A percentile compares a stretch with the other conserved stretches of the same genome.
Evolutionary conservation across 2,797 vertebrate genomes (phyloP).

Genomic region (Phrynocephalus vlangalii): DNA sequence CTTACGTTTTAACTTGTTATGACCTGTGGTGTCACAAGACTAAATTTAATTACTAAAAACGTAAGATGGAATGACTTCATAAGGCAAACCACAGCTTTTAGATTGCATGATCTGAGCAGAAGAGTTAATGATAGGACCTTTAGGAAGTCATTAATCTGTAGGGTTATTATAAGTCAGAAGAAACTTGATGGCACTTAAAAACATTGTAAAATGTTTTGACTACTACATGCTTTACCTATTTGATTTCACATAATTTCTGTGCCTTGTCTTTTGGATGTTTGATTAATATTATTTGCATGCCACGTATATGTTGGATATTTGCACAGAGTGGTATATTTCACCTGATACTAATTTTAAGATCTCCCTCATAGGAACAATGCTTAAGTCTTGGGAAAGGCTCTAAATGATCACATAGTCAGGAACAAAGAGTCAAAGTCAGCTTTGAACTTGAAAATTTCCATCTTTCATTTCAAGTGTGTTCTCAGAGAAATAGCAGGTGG

Average conservation of each 20-base stretch:
- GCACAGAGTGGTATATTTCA: conserved; percentile 43
- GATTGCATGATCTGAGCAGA: too few species aligned
- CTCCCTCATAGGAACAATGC: conserved; percentile 48
- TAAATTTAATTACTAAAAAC: too few species aligned
- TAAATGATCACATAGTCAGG: conserved; percentile 55
- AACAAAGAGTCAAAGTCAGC: conserved; percentile 61
- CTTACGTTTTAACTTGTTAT: too few species aligned
- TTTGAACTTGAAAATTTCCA: conserved; percentile 67
- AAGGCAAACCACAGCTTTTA: too few species aligned
- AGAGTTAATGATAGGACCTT: too few species aligned
- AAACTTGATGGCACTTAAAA: background rate
- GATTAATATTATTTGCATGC: conserved; percentile 32
- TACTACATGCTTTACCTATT: background rate
- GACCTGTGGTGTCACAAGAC: too few species aligned
- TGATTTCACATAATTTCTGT: background rate
- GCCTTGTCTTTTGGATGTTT: conserved; percentile 8
- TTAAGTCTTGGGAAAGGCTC: conserved; percentile 56
- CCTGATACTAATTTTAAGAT: conserved; percentile 24
- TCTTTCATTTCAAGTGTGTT: conserved; percentile 63
- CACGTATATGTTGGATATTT: conserved; percentile 53
- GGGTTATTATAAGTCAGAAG: too few species aligned
- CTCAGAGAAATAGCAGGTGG: conserved; percentile 68
- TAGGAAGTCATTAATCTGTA: too few species aligned
- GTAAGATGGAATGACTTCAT: too few species aligned
- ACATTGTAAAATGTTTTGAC: background rate